Evolutionary conservation across 2,113 vertebrate genomes (phyloP), one percentile per base, ranked within the genome.

Genomic region (Pedetes capensis): DNA sequence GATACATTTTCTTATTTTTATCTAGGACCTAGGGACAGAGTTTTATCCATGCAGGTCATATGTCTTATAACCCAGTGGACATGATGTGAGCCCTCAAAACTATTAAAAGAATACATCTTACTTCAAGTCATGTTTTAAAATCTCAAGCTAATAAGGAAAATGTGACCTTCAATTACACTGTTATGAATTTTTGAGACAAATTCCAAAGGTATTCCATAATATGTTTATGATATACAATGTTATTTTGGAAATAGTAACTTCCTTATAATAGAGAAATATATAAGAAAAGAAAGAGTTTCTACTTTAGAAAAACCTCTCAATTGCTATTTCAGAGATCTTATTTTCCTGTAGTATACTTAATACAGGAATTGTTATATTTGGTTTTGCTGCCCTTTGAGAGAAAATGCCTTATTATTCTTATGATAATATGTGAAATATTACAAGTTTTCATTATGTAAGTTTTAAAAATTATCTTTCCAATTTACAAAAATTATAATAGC

Each of bases 181-280:
- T n/a, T n/a, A 72, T 76, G 12, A 91, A 49, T 20, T 69, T 71
- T 57, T 51, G 13, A 81, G 42, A 37, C 4, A 71, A 69, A 75
- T 81, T 79, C 78, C 12, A 78, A 37, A 83, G 74, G 14, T 23
- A 78, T 83, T 69, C 3, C 8, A 23, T 71, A 55, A 34, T 9
- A 51, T n/a, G 71, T 85, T 88, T 37, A 74, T 9, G 16, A 71
- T 81, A 6, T 64, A 37, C 0, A 49, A 11, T 76, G 29, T 7
- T 84, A 80, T 25, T 44, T 89, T 81, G 18, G 86, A 88, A 79
- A 78, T 8, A n/a, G 53, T 39, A 61, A 69, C 34, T 63, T 95
- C 80, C 29, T 92, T 71, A 72, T 39, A 72, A 63, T 32, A 94
- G 81, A 75, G 18, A 68, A 17, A n/a, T 75, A 55, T 57, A 39